A percentile compares a stretch with the other conserved stretches of the same genome.
Evolutionary conservation across 2,888 invertebrate species (phyloP).

Genomic region (Phortica magna): DNA sequence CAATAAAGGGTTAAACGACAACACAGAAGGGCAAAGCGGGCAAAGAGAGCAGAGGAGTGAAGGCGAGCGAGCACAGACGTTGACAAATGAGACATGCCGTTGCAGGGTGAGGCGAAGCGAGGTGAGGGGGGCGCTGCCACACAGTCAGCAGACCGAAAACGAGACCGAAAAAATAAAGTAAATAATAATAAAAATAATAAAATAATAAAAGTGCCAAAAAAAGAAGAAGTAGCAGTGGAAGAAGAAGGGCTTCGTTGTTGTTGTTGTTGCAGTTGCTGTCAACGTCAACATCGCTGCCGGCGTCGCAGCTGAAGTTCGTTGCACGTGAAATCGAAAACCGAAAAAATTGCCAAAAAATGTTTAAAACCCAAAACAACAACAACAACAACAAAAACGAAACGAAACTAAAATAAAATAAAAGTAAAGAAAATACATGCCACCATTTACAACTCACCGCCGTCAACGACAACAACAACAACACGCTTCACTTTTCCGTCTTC

Average conservation of each 20-base stretch:
- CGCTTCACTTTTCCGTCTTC: too few relatives aligned
- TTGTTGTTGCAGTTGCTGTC: neutral
- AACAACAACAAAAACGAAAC: conserved; percentile 27
- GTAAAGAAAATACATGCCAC: conserved; percentile 14
- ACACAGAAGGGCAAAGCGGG: too few relatives aligned
- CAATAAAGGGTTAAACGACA: neutral
- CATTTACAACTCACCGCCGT: neutral
- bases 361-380: conserved; percentile 22
- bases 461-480: neutral
- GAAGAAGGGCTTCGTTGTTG: neutral
- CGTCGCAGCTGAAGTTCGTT: neutral
- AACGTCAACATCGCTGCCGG: neutral
- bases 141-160: neutral
- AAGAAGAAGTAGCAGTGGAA: neutral
- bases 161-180: neutral
- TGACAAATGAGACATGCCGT: too few relatives aligned
- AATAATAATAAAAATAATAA: neutral
- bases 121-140: too few relatives aligned
- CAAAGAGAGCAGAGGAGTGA: too few relatives aligned
- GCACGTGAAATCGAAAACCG: neutral
- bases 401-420: neutral
- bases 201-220: neutral
- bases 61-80: too few relatives aligned
- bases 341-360: conserved; percentile 24
- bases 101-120: too few relatives aligned